A percentile compares a stretch with the other conserved stretches of the same genome.
phyloP scores from a whole-genome alignment of 2,888 invertebrate genomes.

The Piscicola geometra region DNA sequence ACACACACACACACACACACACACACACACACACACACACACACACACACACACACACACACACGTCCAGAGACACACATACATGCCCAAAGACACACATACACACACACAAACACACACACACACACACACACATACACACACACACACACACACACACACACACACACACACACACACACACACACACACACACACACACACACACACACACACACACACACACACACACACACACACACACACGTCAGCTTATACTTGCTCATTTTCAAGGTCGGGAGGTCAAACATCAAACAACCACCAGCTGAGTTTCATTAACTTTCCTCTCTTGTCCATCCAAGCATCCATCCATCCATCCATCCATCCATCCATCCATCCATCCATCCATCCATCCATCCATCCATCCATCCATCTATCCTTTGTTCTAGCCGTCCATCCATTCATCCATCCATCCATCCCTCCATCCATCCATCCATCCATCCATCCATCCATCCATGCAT shows the following conservation, averaged over 20 bases:
- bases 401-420: too few relatives aligned
- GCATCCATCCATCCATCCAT: too few relatives aligned
- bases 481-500: neutral
- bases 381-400: too few relatives aligned
- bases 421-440: too few relatives aligned
- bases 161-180: constrained; percentile 19
- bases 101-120: constrained; percentile 23
- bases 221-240: constrained; percentile 16
- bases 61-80: neutral
- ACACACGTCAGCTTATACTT: constrained; percentile 12
- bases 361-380: too few relatives aligned
- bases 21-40: constrained; percentile 35
- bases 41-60: neutral
- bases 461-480: too few relatives aligned
- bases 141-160: constrained; percentile 26
- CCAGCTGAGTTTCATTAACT: constrained; percentile 14
- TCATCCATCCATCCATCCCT: too few relatives aligned
- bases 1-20: too few relatives aligned
- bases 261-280: constrained; percentile 28
- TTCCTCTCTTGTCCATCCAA: neutral
- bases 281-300: constrained; percentile 33
- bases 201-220: constrained; percentile 22
- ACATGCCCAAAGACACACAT: constrained; percentile 13
- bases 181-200: constrained; percentile 24
- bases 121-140: constrained; percentile 26